phyloP scores from a whole-genome alignment of 2,797 vertebrate genomes.

The Schizothorax lantsangensis region DNA sequence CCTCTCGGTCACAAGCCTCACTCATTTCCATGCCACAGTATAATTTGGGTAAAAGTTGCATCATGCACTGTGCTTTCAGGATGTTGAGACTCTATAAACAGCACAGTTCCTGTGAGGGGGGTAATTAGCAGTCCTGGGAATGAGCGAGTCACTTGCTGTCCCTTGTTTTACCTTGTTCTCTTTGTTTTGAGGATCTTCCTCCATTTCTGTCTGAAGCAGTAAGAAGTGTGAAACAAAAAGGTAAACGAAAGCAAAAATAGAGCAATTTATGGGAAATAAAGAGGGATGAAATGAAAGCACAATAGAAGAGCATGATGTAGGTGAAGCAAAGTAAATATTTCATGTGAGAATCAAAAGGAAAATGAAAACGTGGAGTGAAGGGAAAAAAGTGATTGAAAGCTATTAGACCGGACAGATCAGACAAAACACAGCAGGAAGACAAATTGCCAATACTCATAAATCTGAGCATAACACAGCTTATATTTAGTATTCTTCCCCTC shows the following conservation, averaged over 20 bases:
- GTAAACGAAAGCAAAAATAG: slow-evolving; percentile 33
- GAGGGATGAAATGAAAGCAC: slow-evolving; percentile 13
- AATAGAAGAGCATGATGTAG: not conserved
- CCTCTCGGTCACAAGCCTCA: not conserved
- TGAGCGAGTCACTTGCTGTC: not conserved
- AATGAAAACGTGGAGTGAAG: not conserved
- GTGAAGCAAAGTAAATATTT: not conserved
- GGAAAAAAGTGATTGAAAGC: slow-evolving; percentile 21
- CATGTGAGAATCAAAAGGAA: not conserved
- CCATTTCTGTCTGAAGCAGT: slow-evolving; percentile 77
- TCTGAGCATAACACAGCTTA: not conserved
- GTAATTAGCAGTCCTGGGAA: not conserved
- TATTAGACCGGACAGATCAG: slow-evolving; percentile 13
- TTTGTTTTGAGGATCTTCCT: slow-evolving; percentile 83
- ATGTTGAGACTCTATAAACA: not conserved
- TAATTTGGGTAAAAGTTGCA: not conserved
- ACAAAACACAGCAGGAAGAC: not conserved
- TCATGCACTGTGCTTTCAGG: slow-evolving; percentile 1
- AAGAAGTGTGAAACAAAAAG: slow-evolving; percentile 63
- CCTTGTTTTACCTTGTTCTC: slow-evolving; percentile 81
- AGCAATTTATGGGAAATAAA: slow-evolving; percentile 31
- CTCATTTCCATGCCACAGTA: slow-evolving; percentile 4
- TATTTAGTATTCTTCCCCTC: not conserved
- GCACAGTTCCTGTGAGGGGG: not conserved
- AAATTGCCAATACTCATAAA: not conserved